phyloP scores from a whole-genome alignment of 1,140 invertebrate species.

The Drosophila jambulina region DNA sequence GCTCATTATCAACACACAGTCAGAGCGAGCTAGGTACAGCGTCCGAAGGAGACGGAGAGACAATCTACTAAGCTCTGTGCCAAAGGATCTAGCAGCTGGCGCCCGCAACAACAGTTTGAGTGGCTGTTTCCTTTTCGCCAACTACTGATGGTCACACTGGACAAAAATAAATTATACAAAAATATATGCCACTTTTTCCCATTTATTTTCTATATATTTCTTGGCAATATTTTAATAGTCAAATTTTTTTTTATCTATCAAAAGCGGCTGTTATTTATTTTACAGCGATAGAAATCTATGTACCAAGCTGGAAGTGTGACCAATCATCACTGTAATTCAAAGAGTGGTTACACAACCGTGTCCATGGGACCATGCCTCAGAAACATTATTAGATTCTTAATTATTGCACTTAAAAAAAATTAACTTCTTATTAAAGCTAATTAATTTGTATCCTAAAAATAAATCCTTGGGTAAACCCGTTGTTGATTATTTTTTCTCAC shows the following conservation, averaged over 20 bases:
- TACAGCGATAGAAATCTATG: too few relatives aligned
- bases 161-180: neutral
- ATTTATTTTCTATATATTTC: neutral
- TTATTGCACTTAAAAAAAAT: neutral
- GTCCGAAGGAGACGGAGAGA: conserved; percentile 1
- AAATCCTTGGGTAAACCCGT: neutral
- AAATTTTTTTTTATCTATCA: neutral
- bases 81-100: conserved; percentile 46
- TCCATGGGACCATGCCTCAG: too few relatives aligned
- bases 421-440: neutral
- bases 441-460: neutral
- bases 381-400: neutral
- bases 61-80: conserved; percentile 52
- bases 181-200: too few relatives aligned
- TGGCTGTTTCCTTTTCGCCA: conserved; percentile 66
- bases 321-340: neutral
- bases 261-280: too few relatives aligned
- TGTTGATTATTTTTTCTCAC: neutral
- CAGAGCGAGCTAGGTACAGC: conserved; percentile 3
- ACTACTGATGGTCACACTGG: conserved; percentile 26
- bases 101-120: conserved; percentile 63
- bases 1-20: conserved; percentile 72
- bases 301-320: too few relatives aligned
- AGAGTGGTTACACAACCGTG: too few relatives aligned
- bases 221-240: neutral